Conservation (phyloP, 2,797 vertebrate species). For the Chromobotia macracanthus region DNA sequence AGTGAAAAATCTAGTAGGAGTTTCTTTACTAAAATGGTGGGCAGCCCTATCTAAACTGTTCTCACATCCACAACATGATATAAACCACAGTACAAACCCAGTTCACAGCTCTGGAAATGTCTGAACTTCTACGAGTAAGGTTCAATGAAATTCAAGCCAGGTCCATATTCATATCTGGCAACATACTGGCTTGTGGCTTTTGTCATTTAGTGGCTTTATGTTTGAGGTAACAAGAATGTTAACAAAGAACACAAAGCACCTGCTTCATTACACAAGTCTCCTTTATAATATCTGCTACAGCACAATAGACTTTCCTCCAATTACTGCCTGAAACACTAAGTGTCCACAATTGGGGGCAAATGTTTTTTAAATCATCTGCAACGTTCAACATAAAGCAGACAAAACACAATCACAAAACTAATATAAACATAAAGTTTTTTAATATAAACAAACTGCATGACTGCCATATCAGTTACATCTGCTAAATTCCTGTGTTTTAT, state of each 20-base stretch:
- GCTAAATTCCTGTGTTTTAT: too few species aligned
- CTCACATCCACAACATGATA: background rate
- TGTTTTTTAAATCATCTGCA: constrained; percentile 12
- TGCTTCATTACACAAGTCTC: background rate
- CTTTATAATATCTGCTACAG: too few species aligned
- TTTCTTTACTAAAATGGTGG: constrained; percentile 14
- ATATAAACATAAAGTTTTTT: too few species aligned
- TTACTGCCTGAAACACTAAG: constrained; percentile 1
- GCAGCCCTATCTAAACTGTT: constrained; percentile 10
- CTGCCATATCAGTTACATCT: too few species aligned
- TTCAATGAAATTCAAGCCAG: background rate
- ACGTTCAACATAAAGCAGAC: too few species aligned
- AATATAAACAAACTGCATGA: too few species aligned
- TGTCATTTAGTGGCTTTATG: constrained; percentile 3
- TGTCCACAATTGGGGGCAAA: background rate
- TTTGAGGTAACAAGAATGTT: constrained; percentile 6
- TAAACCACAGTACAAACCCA: background rate
- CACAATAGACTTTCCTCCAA: background rate
- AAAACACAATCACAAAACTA: background rate
- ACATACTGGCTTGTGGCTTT: background rate
- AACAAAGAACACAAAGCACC: constrained; percentile 23
- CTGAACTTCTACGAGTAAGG: background rate
- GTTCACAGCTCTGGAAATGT: background rate
- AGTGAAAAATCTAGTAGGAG: constrained; percentile 4
- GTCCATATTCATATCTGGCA: background rate